These are phyloP conservation scores for Drosophila subsilvestris DNA, from an alignment of 2,888 invertebrate species.

Conservation along the genomic window DNA sequence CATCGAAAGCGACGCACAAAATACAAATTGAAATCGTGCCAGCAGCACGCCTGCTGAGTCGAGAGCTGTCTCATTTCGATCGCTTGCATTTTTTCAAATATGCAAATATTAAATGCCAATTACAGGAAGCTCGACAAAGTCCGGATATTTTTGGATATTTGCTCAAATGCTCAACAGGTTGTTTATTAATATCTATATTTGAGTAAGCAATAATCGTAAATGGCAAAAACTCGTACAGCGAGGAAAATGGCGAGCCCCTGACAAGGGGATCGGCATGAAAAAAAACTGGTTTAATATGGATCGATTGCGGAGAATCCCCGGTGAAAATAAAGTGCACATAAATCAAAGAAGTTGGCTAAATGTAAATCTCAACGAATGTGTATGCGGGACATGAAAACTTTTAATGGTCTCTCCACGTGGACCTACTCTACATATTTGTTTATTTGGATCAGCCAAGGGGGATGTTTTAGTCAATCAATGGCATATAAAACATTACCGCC, in stretches of 20 bases:
- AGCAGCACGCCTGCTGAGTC: slow-evolving; percentile 9
- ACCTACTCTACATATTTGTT: too few species aligned
- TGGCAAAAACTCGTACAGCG: neutral
- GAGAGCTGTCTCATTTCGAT: neutral
- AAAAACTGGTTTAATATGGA: slow-evolving; percentile 17
- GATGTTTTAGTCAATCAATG: too few species aligned
- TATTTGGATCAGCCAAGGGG: too few species aligned
- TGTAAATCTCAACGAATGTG: neutral
- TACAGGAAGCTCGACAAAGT: slow-evolving; percentile 30
- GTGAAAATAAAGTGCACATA: neutral
- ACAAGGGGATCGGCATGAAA: neutral
- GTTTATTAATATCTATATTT: slow-evolving; percentile 22
- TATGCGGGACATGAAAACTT: too few species aligned
- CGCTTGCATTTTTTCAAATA: slow-evolving; percentile 38
- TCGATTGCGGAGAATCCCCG: slow-evolving; percentile 10
- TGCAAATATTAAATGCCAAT: slow-evolving; percentile 63
- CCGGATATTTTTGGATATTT: slow-evolving; percentile 32
- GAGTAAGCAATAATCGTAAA: neutral
- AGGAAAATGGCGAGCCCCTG: neutral
- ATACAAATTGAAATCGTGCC: slow-evolving; percentile 44
- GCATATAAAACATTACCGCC: too few species aligned
- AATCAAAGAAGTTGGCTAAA: neutral
- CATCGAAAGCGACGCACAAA: slow-evolving; percentile 32
- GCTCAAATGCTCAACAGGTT: slow-evolving; percentile 51
- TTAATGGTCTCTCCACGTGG: too few species aligned